Percentiles rank a stretch among this genome's conserved stretches.
phyloP scores from a whole-genome alignment of 2,113 vertebrate genomes.

The Mobula birostris region DNA sequence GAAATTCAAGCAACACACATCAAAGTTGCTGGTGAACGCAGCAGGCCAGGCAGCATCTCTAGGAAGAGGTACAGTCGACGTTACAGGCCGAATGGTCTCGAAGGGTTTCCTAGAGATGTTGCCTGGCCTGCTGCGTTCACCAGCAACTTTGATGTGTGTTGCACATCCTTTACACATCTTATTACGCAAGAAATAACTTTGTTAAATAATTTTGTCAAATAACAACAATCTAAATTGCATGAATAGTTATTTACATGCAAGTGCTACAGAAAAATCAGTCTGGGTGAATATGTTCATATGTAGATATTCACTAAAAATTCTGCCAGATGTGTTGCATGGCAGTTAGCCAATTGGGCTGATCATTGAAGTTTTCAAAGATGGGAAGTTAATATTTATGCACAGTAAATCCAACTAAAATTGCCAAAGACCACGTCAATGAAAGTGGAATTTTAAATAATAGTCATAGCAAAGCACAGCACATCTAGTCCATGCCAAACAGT shows the following conservation, averaged over 20 bases:
- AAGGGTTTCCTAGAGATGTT: too few relatives aligned
- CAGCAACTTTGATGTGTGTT: too few relatives aligned
- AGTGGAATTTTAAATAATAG: background rate
- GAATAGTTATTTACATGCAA: background rate
- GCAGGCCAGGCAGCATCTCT: too few relatives aligned
- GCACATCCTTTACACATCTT: background rate
- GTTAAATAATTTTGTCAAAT: background rate
- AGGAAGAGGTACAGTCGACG: too few relatives aligned
- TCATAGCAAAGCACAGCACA: too few relatives aligned
- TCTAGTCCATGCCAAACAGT: too few relatives aligned
- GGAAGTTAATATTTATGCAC: background rate
- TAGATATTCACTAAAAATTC: background rate
- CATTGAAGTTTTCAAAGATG: background rate
- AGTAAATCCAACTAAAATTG: background rate
- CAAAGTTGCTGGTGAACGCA: too few relatives aligned
- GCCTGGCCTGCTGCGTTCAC: too few relatives aligned
- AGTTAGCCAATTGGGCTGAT: background rate
- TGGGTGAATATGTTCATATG: background rate
- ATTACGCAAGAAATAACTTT: background rate
- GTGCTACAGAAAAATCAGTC: background rate
- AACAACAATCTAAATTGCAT: background rate
- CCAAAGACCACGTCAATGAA: background rate
- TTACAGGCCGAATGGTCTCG: too few relatives aligned
- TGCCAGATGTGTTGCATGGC: background rate
- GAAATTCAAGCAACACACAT: too few relatives aligned